Evolutionary conservation across 2,888 invertebrate species (phyloP).

Genomic region (Herminia tarsipennalis): DNA sequence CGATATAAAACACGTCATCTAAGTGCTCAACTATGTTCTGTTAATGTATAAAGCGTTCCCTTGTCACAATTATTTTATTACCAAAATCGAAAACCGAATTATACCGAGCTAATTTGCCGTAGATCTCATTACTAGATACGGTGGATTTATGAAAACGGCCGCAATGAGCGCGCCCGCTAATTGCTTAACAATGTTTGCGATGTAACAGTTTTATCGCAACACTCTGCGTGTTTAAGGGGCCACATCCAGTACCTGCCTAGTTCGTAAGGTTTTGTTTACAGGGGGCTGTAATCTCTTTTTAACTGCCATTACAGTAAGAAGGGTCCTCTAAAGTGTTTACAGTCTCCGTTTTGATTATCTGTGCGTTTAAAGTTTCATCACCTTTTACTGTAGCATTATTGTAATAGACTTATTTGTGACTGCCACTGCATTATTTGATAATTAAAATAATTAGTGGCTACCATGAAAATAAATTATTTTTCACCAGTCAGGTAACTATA

Average conservation of each 20-base stretch:
- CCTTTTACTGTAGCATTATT: too few species aligned
- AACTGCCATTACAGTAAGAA: too few species aligned
- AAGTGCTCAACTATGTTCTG: conserved; percentile 34
- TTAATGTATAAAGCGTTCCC: conserved; percentile 6
- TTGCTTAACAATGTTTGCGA: conserved; percentile 48
- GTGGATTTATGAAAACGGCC: conserved; percentile 50
- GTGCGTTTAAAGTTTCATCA: too few species aligned
- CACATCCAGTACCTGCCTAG: background rate
- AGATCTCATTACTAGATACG: conserved; percentile 57
- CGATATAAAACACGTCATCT: conserved; percentile 7
- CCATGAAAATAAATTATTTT: too few species aligned
- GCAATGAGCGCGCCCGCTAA: conserved; percentile 43
- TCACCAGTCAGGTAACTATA: too few species aligned
- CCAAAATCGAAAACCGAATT: conserved; percentile 45
- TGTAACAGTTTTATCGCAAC: conserved; percentile 34
- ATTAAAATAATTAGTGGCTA: too few species aligned
- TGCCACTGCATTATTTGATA: too few species aligned
- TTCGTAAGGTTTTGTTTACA: too few species aligned
- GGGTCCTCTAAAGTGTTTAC: too few species aligned
- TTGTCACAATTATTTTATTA: conserved; percentile 44
- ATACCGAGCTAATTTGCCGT: conserved; percentile 51
- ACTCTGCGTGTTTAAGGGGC: conserved; percentile 9
- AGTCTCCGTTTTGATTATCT: too few species aligned
- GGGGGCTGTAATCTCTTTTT: too few species aligned
- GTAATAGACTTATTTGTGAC: too few species aligned